Base-by-base conservation (phyloP, 2,113 vertebrate genomes). In the Malurus melanocephalus region DNA sequence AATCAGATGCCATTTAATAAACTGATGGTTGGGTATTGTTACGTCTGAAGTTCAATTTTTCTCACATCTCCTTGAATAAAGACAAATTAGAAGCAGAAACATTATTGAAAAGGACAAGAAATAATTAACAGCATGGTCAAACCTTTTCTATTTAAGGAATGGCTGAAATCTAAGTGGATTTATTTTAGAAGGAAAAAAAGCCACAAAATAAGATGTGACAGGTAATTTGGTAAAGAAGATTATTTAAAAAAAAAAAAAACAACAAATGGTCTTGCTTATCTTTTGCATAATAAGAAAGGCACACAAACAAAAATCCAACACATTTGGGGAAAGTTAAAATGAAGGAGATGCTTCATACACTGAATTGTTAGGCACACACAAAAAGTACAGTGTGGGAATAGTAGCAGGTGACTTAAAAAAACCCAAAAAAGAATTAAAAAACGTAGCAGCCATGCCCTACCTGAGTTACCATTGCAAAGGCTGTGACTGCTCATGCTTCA, bases 1-100 rank as follows among this genome's bases (percentile, higher is more conserved):
- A 69, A 91, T 75, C 69, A 93, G 55, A 60, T 86, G 20, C 8
- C 43, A 80, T 57, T 94, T 78, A 93, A 88, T 71, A 90, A 93
- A 91, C 52, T 74, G 46, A 65, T 57, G 32, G 57, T 24, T 89
- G 24, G 32, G 11, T 52, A 77, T 80, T 75, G 76, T 68, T 80
- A 35, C 45, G 75, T 57, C 73, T 83, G 46, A 89, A 86, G 79
- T 72, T 75, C 45, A 77, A 52, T 60, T 87, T 80, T 87, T 92
- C 52, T 57, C 85, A 83, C 49, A 51, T 74, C 3, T 16, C 78
- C 56, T 53, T 75, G 91, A 93, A 32, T 48, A 73, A 90, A 91
- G 83, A 16, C 16, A 85, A 77, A 80, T 42, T 13, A 68, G 60
- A 33, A 74, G 23, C 21, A 85, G 53, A 77, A 88, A 80, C 48